Conservation (phyloP, 2,888 invertebrate species). For the Hydroisotoma schaefferi region DNA sequence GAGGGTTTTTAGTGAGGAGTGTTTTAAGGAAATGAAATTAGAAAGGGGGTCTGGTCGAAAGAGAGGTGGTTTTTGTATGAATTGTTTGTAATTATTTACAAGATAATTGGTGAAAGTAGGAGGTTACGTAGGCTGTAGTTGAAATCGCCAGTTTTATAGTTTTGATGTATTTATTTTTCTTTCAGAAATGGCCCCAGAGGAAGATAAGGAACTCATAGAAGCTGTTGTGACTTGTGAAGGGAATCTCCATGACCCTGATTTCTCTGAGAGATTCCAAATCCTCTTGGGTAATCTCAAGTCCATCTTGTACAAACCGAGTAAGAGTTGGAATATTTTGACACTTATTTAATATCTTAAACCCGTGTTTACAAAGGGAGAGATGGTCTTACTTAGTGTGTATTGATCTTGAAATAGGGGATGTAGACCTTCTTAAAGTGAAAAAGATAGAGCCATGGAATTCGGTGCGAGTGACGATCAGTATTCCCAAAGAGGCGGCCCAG, state of each 20-base stretch:
- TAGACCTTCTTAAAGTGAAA: conserved; percentile 55
- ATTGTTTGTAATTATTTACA: too few species aligned
- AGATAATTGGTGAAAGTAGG: too few species aligned
- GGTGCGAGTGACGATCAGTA: conserved; percentile 88
- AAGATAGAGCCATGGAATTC: conserved; percentile 98
- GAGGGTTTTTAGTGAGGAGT: too few species aligned
- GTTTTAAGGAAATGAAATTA: too few species aligned
- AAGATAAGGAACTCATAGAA: conserved; percentile 69
- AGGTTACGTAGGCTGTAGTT: too few species aligned
- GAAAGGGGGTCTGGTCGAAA: too few species aligned
- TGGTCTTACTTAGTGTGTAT: too few species aligned
- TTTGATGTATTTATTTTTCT: background rate
- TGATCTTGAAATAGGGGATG: conserved; percentile 4
- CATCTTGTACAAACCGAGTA: conserved; percentile 63
- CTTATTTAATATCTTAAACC: too few species aligned
- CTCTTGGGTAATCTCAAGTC: conserved; percentile 73
- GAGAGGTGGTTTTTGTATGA: too few species aligned
- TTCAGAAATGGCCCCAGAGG: conserved; percentile 75
- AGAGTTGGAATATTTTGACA: too few species aligned
- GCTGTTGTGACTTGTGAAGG: conserved; percentile 89
- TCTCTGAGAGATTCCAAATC: conserved; percentile 73
- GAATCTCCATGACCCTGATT: conserved; percentile 80
- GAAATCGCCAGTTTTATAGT: background rate
- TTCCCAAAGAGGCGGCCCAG: conserved; percentile 92
- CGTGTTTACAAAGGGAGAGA: too few species aligned